Percentiles rank a stretch among this genome's conserved stretches.
Conservation (phyloP, 2,888 invertebrate species). For the Nomada lathburiana region DNA sequence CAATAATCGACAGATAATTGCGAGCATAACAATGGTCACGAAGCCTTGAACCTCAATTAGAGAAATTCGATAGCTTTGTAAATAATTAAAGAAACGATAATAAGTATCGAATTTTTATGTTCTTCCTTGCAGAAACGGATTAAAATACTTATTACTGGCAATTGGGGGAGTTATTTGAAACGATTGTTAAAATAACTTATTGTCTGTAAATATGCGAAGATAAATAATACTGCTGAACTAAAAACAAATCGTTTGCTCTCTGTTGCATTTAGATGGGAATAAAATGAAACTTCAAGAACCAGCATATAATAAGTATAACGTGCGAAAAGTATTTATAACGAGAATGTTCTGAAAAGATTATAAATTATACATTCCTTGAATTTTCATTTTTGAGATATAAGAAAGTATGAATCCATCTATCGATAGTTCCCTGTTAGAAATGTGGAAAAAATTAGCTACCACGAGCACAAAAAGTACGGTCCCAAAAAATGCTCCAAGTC, state of each 20-base stretch:
- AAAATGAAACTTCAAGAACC: no score
- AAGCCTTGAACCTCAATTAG: slow-evolving; percentile 8
- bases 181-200: background rate
- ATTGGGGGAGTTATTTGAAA: background rate
- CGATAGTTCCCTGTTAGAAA: background rate
- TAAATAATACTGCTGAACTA: background rate
- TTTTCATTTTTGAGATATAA: no score
- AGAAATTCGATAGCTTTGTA: background rate
- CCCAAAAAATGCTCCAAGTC: background rate
- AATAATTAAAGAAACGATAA: background rate
- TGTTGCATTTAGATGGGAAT: no score
- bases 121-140: background rate
- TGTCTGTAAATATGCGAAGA: background rate
- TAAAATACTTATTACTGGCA: background rate
- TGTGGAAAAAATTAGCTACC: background rate
- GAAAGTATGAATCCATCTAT: no score
- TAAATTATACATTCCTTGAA: no score
- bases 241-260: no score
- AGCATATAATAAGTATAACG: no score
- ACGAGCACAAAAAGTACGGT: background rate
- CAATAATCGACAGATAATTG: background rate
- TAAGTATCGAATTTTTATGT: background rate
- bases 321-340: no score
- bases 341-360: no score
- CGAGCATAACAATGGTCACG: background rate